Conservation (phyloP, 2,797 vertebrate species). For the Myioborus melanocephalus region DNA sequence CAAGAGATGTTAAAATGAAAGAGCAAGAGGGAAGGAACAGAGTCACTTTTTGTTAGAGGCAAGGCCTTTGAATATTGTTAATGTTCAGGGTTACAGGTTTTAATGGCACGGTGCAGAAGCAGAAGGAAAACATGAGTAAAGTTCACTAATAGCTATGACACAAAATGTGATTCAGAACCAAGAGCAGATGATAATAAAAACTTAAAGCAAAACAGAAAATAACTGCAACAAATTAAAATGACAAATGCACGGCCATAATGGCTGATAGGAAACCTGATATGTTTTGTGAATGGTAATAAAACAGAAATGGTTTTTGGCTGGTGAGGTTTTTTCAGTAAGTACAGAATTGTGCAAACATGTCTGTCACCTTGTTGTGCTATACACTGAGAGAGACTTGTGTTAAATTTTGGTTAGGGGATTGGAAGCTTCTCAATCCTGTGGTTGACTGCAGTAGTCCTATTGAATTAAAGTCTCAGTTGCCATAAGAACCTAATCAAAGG, state of each 20-base stretch:
- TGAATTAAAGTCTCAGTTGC: not conserved
- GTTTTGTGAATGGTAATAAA: conserved; percentile 50
- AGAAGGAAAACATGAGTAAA: conserved; percentile 64
- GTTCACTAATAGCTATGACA: conserved; percentile 43
- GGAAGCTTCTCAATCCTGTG: not conserved
- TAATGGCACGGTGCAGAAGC: conserved; percentile 70
- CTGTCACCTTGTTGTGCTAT: conserved; percentile 21
- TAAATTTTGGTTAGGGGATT: not conserved
- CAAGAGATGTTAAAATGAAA: conserved; percentile 47
- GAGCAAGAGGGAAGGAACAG: conserved; percentile 13
- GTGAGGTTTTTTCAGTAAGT: conserved; percentile 52
- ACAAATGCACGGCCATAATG: conserved; percentile 74
- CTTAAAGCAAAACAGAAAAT: conserved; percentile 66
- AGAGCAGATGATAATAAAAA: conserved; percentile 56
- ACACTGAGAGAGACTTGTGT: not conserved
- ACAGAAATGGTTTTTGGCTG: conserved; percentile 15
- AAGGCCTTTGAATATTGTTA: conserved; percentile 76
- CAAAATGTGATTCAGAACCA: conserved; percentile 61
- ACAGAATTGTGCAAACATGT: conserved; percentile 60
- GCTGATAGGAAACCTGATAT: conserved; percentile 82
- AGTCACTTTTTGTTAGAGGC: conserved; percentile 70
- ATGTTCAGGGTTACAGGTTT: conserved; percentile 75
- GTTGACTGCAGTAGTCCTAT: not conserved
- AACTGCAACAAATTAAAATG: conserved; percentile 74
- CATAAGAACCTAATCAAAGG: not conserved